Percentiles rank a stretch among this genome's conserved stretches.
These are phyloP conservation scores for Palythoa caribaeorum DNA, from an alignment of 92 coral and sea anemone species.

Conservation along the genomic window DNA sequence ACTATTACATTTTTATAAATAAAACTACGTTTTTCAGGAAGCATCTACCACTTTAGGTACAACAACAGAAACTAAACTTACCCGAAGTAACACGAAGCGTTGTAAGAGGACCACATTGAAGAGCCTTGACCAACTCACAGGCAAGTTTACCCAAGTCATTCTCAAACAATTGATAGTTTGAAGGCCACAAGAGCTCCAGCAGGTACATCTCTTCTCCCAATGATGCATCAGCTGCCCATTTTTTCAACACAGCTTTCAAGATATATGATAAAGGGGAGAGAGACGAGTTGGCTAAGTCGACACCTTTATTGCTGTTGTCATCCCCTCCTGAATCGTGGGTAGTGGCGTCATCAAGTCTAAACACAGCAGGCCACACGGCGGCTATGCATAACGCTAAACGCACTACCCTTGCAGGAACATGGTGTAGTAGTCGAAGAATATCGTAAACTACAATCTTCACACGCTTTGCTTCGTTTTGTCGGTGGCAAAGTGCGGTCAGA, in stretches of 20 bases:
- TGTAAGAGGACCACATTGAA: constrained; percentile 18
- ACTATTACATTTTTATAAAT: no score
- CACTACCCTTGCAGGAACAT: constrained; percentile 52
- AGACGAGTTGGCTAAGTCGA: neutral
- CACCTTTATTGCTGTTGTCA: neutral
- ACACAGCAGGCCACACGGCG: constrained; percentile 86
- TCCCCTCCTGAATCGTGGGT: constrained; percentile 2
- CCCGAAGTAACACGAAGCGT: neutral
- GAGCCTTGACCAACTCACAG: constrained; percentile 1
- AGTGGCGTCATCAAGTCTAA: constrained; percentile 32
- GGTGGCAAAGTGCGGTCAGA: constrained; percentile 76
- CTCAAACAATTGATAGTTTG: neutral
- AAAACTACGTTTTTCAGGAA: no score
- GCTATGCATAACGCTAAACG: constrained; percentile 70
- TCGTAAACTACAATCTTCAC: constrained; percentile 77
- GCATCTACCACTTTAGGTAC: neutral
- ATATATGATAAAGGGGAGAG: constrained; percentile 67
- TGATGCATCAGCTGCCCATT: constrained; percentile 56
- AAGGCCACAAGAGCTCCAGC: constrained; percentile 27
- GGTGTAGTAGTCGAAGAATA: constrained; percentile 70
- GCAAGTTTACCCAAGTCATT: constrained; percentile 29
- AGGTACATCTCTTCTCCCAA: constrained; percentile 55
- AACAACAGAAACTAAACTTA: neutral
- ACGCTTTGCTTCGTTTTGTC: constrained; percentile 66
- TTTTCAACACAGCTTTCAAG: constrained; percentile 51